Percentiles rank a stretch among this genome's conserved stretches.
phyloP scores from a whole-genome alignment of 2,113 vertebrate genomes.

The Ictalurus punctatus region DNA sequence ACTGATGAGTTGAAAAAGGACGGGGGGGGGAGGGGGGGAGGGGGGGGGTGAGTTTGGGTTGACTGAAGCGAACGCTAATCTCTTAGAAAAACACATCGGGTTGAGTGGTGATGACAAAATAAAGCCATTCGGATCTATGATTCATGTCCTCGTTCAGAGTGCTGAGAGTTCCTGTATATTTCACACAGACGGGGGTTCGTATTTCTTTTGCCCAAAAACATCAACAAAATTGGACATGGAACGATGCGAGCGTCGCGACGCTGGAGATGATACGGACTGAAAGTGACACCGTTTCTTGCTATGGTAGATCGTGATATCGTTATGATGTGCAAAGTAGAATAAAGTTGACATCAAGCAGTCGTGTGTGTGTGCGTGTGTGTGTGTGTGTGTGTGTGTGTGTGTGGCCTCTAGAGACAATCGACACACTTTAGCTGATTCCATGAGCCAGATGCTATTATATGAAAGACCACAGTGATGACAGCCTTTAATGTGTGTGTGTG shows the following conservation, averaged over 20 bases:
- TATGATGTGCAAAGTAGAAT: background rate
- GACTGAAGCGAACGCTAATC: slow-evolving; percentile 3
- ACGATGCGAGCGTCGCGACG: background rate
- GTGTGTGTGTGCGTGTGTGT: slow-evolving; percentile 13
- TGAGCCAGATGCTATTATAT: slow-evolving; percentile 12
- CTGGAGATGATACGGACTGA: background rate
- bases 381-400: slow-evolving; percentile 18
- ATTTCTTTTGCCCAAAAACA: background rate
- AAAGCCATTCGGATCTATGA: background rate
- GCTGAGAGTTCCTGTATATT: background rate
- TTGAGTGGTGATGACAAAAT: slow-evolving; percentile 3
- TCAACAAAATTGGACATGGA: background rate
- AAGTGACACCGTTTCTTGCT: background rate
- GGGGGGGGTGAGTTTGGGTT: background rate
- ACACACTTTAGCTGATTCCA: background rate
- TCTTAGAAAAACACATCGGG: slow-evolving; percentile 1
- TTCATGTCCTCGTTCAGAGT: background rate
- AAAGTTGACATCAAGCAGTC: background rate
- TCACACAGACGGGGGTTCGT: background rate
- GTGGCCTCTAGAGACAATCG: background rate
- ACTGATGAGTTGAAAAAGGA: slow-evolving; percentile 11
- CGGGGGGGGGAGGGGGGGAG: too few species aligned
- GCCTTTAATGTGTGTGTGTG: slow-evolving; percentile 28
- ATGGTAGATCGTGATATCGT: background rate
- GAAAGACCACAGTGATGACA: slow-evolving; percentile 19